Percentiles rank a stretch among this genome's conserved stretches.
These are phyloP conservation scores for Hofmannophila pseudospretella DNA, from an alignment of 2,888 invertebrate species.

Conservation along the genomic window DNA sequence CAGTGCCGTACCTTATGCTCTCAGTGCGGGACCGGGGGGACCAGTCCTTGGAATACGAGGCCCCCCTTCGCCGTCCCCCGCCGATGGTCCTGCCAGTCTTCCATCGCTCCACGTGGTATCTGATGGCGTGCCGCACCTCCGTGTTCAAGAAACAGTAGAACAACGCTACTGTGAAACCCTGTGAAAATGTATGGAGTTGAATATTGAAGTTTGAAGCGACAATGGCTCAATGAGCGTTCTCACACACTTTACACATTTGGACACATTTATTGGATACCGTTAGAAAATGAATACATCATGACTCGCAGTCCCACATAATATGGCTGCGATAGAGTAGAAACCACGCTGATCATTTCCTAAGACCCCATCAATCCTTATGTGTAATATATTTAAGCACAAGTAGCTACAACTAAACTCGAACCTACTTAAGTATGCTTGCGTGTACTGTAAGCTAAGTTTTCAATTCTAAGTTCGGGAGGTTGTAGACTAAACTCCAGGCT, in stretches of 20 bases:
- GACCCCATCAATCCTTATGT: too few species aligned
- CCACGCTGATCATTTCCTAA: too few species aligned
- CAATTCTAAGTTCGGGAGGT: constrained; percentile 22
- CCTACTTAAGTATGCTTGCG: background rate
- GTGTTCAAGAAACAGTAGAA: constrained; percentile 96
- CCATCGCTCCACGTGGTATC: constrained; percentile 90
- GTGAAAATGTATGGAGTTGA: too few species aligned
- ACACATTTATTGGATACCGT: background rate
- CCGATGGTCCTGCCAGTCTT: constrained; percentile 81
- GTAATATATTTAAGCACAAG: background rate
- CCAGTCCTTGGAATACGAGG: constrained; percentile 89
- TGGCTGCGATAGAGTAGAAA: too few species aligned
- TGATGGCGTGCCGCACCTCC: constrained; percentile 91
- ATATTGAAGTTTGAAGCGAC: too few species aligned
- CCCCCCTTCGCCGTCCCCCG: constrained; percentile 80
- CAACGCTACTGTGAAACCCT: constrained; percentile 94
- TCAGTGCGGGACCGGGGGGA: constrained; percentile 88
- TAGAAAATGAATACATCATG: too few species aligned
- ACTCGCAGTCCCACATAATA: too few species aligned
- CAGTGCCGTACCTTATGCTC: constrained; percentile 92
- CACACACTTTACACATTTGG: background rate
- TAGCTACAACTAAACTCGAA: background rate
- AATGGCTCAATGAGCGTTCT: too few species aligned
- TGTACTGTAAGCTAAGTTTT: background rate
- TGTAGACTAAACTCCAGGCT: constrained; percentile 5